A percentile compares a stretch with the other conserved stretches of the same genome.
phyloP scores from a whole-genome alignment of 2,888 invertebrate species.

The Bellardia bayeri region DNA sequence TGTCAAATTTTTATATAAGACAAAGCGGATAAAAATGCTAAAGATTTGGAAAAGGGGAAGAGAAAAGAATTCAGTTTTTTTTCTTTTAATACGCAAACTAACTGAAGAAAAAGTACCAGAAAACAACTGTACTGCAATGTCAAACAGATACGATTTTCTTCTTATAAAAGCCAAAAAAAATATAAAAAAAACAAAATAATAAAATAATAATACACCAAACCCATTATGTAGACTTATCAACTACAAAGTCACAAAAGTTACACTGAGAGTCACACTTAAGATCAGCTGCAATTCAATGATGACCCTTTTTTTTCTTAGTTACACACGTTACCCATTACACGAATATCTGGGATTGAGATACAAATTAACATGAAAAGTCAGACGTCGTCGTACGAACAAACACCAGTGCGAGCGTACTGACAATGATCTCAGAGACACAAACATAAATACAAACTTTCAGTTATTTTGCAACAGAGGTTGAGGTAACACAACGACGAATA shows the following conservation, averaged over 20 bases:
- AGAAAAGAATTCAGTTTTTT: conserved; percentile 37
- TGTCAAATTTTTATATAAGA: conserved; percentile 70
- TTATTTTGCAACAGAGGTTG: conserved; percentile 33
- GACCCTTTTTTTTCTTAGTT: conserved; percentile 57
- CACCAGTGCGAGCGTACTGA: conserved; percentile 41
- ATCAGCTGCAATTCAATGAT: conserved; percentile 62
- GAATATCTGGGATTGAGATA: conserved; percentile 45
- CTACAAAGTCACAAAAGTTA: conserved; percentile 53
- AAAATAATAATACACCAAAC: conserved; percentile 31
- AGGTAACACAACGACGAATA: conserved; percentile 21
- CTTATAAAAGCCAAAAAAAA: conserved; percentile 5
- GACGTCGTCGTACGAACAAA: background rate
- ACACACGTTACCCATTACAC: conserved; percentile 45
- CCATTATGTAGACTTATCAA: conserved; percentile 40
- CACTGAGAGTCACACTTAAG: conserved; percentile 53
- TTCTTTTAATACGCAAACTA: conserved; percentile 10
- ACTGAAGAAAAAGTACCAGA: conserved; percentile 20
- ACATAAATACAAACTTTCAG: conserved; percentile 4
- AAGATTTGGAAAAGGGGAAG: conserved; percentile 57
- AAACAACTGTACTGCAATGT: conserved; percentile 64
- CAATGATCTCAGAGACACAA: conserved; percentile 36
- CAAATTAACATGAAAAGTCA: conserved; percentile 65
- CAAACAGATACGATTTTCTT: conserved; percentile 43
- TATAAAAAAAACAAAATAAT: conserved; percentile 9
- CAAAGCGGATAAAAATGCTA: conserved; percentile 16